Percentiles rank a stretch among this genome's conserved stretches.
phyloP scores from a whole-genome alignment of 2,888 invertebrate genomes.

The Hedya salicella region DNA sequence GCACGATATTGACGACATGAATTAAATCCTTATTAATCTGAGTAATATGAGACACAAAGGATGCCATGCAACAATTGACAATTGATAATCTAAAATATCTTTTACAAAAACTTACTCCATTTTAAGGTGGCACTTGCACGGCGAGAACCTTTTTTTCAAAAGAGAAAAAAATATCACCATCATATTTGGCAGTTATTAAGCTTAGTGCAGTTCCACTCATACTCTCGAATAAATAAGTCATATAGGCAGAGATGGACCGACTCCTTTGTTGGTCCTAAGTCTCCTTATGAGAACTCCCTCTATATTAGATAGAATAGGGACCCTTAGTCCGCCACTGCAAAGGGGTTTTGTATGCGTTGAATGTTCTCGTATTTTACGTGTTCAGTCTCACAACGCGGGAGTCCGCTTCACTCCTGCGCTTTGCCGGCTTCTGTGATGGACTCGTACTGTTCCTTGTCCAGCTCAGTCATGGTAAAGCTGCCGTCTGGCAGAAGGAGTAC shows the following conservation, averaged over 20 bases:
- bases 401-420: constrained; percentile 83
- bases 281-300: not conserved
- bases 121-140: not conserved
- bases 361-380: not conserved
- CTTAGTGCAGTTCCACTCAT: too few species aligned
- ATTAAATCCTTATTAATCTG: too few species aligned
- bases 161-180: too few species aligned
- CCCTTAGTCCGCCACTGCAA: not conserved
- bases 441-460: constrained; percentile 93
- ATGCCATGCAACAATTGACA: too few species aligned
- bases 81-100: too few species aligned
- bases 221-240: too few species aligned
- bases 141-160: too few species aligned
- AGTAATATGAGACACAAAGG: too few species aligned
- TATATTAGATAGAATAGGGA: not conserved
- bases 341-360: not conserved
- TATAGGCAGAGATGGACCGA: too few species aligned
- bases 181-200: too few species aligned
- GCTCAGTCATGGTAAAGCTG: constrained; percentile 94
- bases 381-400: constrained; percentile 20
- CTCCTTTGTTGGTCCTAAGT: too few species aligned
- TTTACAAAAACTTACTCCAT: not conserved
- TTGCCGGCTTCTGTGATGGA: constrained; percentile 86
- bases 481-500: constrained; percentile 94
- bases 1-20: too few species aligned